Percentiles rank a stretch among this genome's conserved stretches.
phyloP scores from a whole-genome alignment of 23 tunicate species.

The Ciona savignyi region DNA sequence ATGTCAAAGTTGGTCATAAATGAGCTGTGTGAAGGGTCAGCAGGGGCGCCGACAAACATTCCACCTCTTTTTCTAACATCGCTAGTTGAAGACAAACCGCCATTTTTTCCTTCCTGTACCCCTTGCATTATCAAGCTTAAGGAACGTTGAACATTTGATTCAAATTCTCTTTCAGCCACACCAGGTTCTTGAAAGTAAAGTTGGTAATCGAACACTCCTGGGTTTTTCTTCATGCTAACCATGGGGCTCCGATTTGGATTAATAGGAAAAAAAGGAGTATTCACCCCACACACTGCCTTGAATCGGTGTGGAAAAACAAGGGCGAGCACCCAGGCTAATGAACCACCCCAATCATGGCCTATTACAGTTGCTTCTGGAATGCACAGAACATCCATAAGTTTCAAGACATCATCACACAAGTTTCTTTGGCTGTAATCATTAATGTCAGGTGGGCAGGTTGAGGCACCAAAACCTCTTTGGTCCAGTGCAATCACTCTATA shows the following conservation, averaged over 20 bases:
- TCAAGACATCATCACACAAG: constrained; percentile 56
- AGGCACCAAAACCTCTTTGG: constrained; percentile 79
- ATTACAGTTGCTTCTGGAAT: constrained; percentile 59
- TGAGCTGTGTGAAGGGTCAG: constrained; percentile 7
- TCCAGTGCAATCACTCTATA: constrained; percentile 83
- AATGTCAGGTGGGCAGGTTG: constrained; percentile 32
- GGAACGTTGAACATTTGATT: constrained; percentile 29
- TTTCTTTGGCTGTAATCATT: constrained; percentile 54
- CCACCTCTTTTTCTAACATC: constrained; percentile 64
- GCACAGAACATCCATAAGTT: constrained; percentile 54
- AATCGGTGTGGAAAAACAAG: constrained; percentile 60
- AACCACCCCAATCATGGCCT: constrained; percentile 96
- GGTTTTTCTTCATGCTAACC: constrained; percentile 33
- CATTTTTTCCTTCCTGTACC: background rate
- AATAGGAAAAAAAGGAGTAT: constrained; percentile 57
- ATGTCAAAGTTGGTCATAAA: constrained; percentile 36
- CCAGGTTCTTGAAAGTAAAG: constrained; percentile 73
- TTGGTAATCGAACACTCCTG: constrained; percentile 78
- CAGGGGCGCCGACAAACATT: constrained; percentile 51
- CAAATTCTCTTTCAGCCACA: constrained; percentile 71
- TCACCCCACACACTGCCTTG: constrained; percentile 72
- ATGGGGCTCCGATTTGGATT: constrained; percentile 50
- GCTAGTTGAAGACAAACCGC: background rate
- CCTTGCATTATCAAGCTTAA: constrained; percentile 42
- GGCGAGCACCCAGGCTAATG: constrained; percentile 73